Evolutionary conservation across 2,888 invertebrate genomes (phyloP).

Genomic region (Drosophila stalkeri): DNA sequence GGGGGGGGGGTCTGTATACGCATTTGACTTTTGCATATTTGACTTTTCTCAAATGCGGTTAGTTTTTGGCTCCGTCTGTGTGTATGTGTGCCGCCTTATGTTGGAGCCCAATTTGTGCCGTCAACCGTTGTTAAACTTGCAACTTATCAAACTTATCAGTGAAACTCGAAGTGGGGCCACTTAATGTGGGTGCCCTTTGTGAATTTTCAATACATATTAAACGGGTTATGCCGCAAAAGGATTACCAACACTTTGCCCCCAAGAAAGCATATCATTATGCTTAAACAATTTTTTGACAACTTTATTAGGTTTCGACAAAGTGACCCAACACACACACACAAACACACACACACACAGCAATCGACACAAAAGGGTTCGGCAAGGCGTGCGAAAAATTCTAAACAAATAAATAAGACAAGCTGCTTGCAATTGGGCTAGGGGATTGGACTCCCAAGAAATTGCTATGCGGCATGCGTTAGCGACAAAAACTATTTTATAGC

Average conservation of each 20-base stretch:
- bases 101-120: conserved; percentile 69
- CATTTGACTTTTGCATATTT: conserved; percentile 82
- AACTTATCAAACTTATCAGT: conserved; percentile 78
- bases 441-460: conserved; percentile 57
- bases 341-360: conserved; percentile 8
- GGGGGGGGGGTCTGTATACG: conserved; percentile 19
- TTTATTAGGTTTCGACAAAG: conserved; percentile 74
- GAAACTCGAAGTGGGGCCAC: conserved; percentile 58
- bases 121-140: conserved; percentile 79
- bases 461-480: conserved; percentile 79
- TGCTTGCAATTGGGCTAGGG: conserved; percentile 25
- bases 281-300: conserved; percentile 80
- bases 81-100: conserved; percentile 27
- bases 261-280: conserved; percentile 80
- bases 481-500: conserved; percentile 78
- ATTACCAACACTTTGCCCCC: conserved; percentile 76
- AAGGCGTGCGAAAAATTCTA: conserved; percentile 78
- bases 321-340: conserved; percentile 43
- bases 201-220: conserved; percentile 79
- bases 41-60: conserved; percentile 69
- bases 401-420: conserved; percentile 78
- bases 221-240: conserved; percentile 80
- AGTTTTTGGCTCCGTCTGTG: conserved; percentile 16
- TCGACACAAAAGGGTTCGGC: conserved; percentile 60
- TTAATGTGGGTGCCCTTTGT: conserved; percentile 74